Percentiles rank a stretch among this genome's conserved stretches.
Evolutionary conservation across 2,113 vertebrate genomes (phyloP).

Genomic region (Corvus moneduloides): DNA sequence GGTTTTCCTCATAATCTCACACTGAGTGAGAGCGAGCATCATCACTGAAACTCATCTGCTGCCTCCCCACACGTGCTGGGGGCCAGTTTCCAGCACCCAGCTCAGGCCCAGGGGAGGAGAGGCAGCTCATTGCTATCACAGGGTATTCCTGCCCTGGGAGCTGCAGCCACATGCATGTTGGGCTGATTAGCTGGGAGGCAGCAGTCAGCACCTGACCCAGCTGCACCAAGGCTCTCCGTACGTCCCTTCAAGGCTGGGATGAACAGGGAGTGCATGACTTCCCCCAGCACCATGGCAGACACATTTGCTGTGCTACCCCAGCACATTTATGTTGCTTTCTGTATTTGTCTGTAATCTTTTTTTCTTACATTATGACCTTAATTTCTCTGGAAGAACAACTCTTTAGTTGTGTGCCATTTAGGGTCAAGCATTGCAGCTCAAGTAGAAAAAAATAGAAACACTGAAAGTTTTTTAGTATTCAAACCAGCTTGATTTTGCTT

Average conservation of each 20-base stretch:
- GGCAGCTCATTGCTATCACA: neutral
- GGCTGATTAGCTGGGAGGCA: neutral
- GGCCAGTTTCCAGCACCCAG: neutral
- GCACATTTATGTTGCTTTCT: neutral
- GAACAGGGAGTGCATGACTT: neutral
- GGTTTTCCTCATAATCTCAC: neutral
- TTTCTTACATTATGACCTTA: neutral
- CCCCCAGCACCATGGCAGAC: neutral
- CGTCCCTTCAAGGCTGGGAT: neutral
- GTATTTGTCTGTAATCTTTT: neutral
- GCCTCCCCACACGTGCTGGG: neutral
- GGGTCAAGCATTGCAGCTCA: neutral
- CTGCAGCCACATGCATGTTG: neutral
- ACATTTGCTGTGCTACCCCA: neutral
- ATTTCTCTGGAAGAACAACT: neutral
- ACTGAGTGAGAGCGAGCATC: neutral
- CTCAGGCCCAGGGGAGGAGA: neutral
- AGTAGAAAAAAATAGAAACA: neutral
- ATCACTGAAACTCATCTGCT: neutral
- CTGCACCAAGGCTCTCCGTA: neutral
- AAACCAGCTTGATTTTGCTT: neutral
- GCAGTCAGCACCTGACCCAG: neutral
- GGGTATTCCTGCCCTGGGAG: neutral
- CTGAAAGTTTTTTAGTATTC: neutral
- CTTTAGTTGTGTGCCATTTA: neutral